These are phyloP conservation scores for Gasterosteus aculeatus DNA, from an alignment of 2,113 vertebrate species.

Conservation along the genomic window DNA sequence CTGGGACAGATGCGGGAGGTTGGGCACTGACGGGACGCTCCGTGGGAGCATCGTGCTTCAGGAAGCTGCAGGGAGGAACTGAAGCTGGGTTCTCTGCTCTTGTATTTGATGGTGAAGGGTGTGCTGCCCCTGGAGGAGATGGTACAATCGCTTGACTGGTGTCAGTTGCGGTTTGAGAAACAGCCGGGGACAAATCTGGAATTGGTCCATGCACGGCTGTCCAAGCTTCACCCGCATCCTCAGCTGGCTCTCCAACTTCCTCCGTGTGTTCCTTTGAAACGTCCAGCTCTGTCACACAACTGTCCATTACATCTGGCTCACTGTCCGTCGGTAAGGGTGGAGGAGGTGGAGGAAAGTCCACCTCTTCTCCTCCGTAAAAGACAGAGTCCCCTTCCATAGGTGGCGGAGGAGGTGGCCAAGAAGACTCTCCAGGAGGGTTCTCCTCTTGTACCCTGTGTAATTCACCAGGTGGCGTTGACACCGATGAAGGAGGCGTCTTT, in stretches of 20 bases:
- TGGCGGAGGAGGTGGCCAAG: constrained; percentile 91
- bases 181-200: constrained; percentile 22
- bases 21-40: constrained; percentile 15
- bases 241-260: not conserved
- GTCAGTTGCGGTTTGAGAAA: constrained; percentile 25
- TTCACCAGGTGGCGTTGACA: constrained; percentile 44
- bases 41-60: constrained; percentile 15
- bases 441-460: constrained; percentile 63
- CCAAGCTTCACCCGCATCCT: constrained; percentile 12
- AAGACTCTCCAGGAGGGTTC: constrained; percentile 52
- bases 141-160: not conserved
- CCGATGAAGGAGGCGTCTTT: constrained; percentile 70
- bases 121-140: constrained; percentile 23
- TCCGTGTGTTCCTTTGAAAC: not conserved
- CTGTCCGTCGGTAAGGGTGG: constrained; percentile 65
- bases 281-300: constrained; percentile 22
- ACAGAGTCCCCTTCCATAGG: constrained; percentile 85
- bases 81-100: constrained; percentile 20
- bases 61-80: not conserved
- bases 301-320: constrained; percentile 38
- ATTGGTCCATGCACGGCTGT: constrained; percentile 14
- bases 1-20: constrained; percentile 18
- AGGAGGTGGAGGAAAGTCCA: constrained; percentile 81
- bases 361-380: constrained; percentile 89
- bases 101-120: constrained; percentile 23